These are phyloP conservation scores for Wiebesia pumilae DNA, from an alignment of 1,140 invertebrate species.

Conservation along the genomic window DNA sequence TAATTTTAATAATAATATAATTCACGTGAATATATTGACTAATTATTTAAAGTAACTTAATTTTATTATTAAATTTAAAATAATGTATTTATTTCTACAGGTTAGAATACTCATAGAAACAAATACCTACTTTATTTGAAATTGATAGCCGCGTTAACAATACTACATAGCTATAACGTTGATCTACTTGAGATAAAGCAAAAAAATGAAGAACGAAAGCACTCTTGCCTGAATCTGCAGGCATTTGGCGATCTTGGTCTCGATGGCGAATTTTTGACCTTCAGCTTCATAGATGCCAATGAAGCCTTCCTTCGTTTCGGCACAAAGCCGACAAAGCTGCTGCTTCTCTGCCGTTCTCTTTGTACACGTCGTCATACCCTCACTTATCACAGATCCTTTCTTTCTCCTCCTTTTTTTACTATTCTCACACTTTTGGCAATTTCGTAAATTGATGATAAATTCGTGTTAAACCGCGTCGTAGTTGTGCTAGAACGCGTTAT, in stretches of 20 bases:
- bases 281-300: slow-evolving; percentile 74
- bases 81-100: not conserved
- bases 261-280: slow-evolving; percentile 70
- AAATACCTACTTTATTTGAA: too few relatives aligned
- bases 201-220: not conserved
- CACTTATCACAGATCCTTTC: not conserved
- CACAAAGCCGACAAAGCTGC: slow-evolving; percentile 75
- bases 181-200: not conserved
- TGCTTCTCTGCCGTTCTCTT: not conserved
- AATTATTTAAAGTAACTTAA: too few relatives aligned
- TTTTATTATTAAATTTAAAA: not conserved
- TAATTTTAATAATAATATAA: too few relatives aligned
- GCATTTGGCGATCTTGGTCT: slow-evolving; percentile 73
- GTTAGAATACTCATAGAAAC: not conserved
- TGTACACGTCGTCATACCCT: not conserved
- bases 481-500: too few relatives aligned
- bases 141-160: not conserved
- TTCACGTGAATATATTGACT: too few relatives aligned
- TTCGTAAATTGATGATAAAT: too few relatives aligned
- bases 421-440: too few relatives aligned
- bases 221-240: slow-evolving; percentile 73
- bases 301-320: slow-evolving; percentile 69
- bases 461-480: too few relatives aligned
- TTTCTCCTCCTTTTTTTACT: not conserved
- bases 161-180: not conserved